Percentiles rank a stretch among this genome's conserved stretches.
phyloP scores from a whole-genome alignment of 2,797 vertebrate species.

The Cossypha dichroa region DNA sequence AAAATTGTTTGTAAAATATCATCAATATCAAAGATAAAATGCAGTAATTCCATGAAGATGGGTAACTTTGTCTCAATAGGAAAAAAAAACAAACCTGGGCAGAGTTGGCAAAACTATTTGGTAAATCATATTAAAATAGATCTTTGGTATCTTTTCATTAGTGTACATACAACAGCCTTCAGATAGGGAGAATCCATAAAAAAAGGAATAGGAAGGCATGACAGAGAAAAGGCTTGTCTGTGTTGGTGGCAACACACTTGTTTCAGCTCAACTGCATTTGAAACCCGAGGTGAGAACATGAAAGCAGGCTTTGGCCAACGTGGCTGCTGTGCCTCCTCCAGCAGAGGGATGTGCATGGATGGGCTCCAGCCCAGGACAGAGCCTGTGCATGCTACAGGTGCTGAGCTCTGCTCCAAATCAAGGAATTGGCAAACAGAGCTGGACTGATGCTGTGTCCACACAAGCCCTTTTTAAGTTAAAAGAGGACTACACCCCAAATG shows the following conservation, averaged over 20 bases:
- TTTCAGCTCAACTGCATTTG: not conserved
- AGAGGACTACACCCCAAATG: not conserved
- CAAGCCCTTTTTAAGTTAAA: not conserved
- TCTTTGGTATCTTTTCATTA: not conserved
- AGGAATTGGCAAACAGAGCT: rapidly evolving
- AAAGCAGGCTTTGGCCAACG: not conserved
- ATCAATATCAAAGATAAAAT: not conserved
- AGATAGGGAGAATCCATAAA: not conserved
- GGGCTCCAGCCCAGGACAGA: not conserved
- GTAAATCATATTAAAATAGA: not conserved
- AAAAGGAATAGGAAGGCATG: not conserved
- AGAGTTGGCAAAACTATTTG: not conserved
- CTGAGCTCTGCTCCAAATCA: not conserved
- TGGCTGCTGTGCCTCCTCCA: not conserved
- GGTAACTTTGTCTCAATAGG: not conserved
- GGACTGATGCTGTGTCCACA: not conserved
- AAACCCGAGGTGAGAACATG: rapidly evolving
- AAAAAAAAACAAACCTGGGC: not conserved
- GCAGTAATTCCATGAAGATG: not conserved
- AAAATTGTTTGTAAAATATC: not conserved
- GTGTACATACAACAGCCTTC: not conserved
- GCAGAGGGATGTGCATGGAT: rapidly evolving
- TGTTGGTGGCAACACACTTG: not conserved
- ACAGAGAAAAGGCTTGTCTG: not conserved
- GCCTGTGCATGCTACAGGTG: rapidly evolving